Evolutionary conservation across 2,888 invertebrate genomes (phyloP).

Genomic region (Cryptocheilus praepositus): DNA sequence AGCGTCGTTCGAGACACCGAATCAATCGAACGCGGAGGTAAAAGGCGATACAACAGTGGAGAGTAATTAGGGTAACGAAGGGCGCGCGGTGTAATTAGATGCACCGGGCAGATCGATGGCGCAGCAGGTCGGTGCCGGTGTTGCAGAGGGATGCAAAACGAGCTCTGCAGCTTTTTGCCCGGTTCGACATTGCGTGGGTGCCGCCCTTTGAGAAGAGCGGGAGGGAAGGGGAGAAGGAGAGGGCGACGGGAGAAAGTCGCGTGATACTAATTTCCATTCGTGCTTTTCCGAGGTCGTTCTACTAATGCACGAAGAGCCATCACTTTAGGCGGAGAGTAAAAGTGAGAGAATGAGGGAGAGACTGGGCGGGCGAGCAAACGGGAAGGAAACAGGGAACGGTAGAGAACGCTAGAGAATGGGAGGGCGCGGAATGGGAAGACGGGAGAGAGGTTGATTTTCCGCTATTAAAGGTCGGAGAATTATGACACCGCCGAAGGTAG

Average conservation of each 20-base stretch:
- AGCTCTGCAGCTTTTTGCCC: background rate
- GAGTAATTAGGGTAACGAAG: conserved; percentile 53
- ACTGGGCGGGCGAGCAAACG: conserved; percentile 3
- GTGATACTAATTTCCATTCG: conserved; percentile 48
- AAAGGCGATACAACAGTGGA: conserved; percentile 1
- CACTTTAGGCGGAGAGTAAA: conserved; percentile 14
- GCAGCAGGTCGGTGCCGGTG: conserved; percentile 6
- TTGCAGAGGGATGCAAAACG: conserved; percentile 28
- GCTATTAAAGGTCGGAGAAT: conserved; percentile 38
- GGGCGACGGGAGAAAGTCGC: conserved; percentile 22
- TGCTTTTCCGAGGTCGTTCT: conserved; percentile 15
- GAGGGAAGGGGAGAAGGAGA: background rate
- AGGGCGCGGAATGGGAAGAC: background rate
- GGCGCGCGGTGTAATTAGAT: conserved; percentile 45
- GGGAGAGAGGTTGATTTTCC: conserved; percentile 18
- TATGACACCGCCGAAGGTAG: conserved; percentile 16
- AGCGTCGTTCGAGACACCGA: background rate
- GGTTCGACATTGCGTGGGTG: background rate
- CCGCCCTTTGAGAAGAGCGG: background rate
- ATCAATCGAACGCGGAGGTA: background rate
- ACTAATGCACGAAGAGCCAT: conserved; percentile 30
- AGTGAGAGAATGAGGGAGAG: conserved; percentile 7
- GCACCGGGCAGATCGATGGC: conserved; percentile 21
- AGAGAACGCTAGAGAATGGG: background rate
- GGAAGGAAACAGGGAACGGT: conserved; percentile 7